Evolutionary conservation across 1,140 invertebrate genomes (phyloP).

Genomic region (Cecropterus lyciades): DNA sequence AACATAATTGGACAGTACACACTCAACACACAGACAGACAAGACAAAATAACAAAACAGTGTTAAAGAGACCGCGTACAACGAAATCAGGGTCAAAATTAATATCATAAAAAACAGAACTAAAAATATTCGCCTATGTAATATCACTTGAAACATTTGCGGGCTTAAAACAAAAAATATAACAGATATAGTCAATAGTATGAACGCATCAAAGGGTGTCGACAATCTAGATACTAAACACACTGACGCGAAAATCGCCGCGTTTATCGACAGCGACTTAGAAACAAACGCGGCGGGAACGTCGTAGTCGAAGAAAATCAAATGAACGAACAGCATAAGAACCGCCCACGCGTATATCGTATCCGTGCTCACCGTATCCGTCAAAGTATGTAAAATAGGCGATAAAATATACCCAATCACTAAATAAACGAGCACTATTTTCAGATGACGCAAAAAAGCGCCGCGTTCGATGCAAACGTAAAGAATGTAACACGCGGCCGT

Average conservation of each 20-base stretch:
- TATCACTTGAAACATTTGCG: constrained; percentile 89
- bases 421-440: constrained; percentile 91
- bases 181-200: constrained; percentile 94
- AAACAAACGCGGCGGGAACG: constrained; percentile 91
- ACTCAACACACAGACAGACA: constrained; percentile 87
- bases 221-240: constrained; percentile 95
- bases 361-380: constrained; percentile 98
- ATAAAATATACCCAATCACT: constrained; percentile 93
- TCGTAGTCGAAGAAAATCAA: constrained; percentile 97
- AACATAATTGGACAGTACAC: constrained; percentile 92
- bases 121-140: constrained; percentile 74
- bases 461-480: constrained; percentile 76
- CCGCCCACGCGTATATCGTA: constrained; percentile 96
- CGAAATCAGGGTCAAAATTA: constrained; percentile 78
- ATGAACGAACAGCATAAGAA: constrained; percentile 94
- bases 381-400: constrained; percentile 96
- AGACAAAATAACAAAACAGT: constrained; percentile 86
- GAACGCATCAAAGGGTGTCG: constrained; percentile 94
- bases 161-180: constrained; percentile 94
- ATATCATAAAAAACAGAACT: constrained; percentile 51
- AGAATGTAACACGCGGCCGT: constrained; percentile 86
- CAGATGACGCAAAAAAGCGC: constrained; percentile 75
- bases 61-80: constrained; percentile 85
- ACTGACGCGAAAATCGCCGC: constrained; percentile 96
- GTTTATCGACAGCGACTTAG: constrained; percentile 94